A percentile compares a stretch with the other conserved stretches of the same genome.
phyloP scores from a whole-genome alignment of 2,797 vertebrate genomes.

The Micropoecilia bifurca region DNA sequence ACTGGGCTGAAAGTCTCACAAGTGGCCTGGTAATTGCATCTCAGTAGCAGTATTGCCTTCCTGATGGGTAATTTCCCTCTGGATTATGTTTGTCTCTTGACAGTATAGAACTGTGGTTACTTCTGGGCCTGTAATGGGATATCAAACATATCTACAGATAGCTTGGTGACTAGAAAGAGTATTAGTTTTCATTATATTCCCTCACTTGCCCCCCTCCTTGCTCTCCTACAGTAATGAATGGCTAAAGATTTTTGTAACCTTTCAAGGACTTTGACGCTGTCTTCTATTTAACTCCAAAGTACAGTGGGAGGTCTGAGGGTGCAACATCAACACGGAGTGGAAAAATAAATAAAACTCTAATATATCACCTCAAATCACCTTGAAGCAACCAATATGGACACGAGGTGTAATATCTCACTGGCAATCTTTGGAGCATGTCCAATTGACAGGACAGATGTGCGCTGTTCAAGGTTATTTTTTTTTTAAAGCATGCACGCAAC shows the following conservation, averaged over 20 bases:
- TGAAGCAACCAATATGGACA: slow-evolving; percentile 60
- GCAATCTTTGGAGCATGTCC: slow-evolving; percentile 74
- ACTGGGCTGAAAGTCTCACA: slow-evolving; percentile 75
- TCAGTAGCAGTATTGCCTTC: slow-evolving; percentile 83
- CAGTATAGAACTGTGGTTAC: slow-evolving; percentile 79
- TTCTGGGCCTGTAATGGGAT: slow-evolving; percentile 79
- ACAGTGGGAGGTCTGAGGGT: slow-evolving; percentile 37
- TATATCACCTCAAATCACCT: slow-evolving; percentile 62
- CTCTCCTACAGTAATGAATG: slow-evolving; percentile 70
- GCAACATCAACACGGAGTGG: slow-evolving; percentile 36
- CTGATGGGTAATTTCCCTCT: slow-evolving; percentile 85
- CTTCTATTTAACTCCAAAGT: slow-evolving; percentile 60
- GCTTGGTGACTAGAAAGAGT: slow-evolving; percentile 70
- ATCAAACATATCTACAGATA: slow-evolving; percentile 82
- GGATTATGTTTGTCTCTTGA: slow-evolving; percentile 84
- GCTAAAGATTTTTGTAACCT: slow-evolving; percentile 75
- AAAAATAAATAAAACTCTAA: slow-evolving; percentile 25
- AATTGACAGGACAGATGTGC: slow-evolving; percentile 70
- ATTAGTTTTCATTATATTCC: slow-evolving; percentile 81
- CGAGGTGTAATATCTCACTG: slow-evolving; percentile 47
- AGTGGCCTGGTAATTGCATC: slow-evolving; percentile 85
- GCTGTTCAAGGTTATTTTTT: slow-evolving; percentile 76
- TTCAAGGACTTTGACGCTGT: slow-evolving; percentile 75
- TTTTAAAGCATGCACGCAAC: slow-evolving; percentile 51
- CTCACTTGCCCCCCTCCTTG: slow-evolving; percentile 65